Conservation (phyloP, 2,797 vertebrate species). For the Aldrovandia affinis region DNA sequence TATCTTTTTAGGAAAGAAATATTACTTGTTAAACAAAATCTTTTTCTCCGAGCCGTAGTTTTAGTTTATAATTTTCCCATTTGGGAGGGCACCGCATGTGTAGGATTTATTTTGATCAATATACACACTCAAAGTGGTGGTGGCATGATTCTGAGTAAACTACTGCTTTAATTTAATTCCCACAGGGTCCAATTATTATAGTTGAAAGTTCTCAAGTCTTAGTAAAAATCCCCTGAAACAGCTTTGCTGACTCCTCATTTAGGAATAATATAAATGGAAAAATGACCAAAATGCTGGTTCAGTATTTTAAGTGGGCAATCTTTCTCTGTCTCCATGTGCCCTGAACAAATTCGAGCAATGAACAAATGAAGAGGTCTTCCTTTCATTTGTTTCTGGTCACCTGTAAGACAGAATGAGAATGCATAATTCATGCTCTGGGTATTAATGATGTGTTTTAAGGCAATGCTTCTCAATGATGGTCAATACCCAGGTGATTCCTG, state of each 20-base stretch:
- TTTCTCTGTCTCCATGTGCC: background rate
- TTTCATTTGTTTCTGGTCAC: background rate
- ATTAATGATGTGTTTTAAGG: background rate
- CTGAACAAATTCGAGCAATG: too few species aligned
- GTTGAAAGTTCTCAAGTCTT: constrained; percentile 32
- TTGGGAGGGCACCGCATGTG: too few species aligned
- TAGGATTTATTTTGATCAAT: too few species aligned
- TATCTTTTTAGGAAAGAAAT: too few species aligned
- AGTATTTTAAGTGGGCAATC: background rate
- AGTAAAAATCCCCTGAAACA: constrained; percentile 35
- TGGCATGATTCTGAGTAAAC: too few species aligned
- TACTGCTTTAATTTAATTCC: constrained; percentile 27
- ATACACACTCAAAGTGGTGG: too few species aligned
- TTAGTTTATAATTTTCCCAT: too few species aligned
- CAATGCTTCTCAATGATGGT: background rate
- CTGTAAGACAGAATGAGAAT: background rate
- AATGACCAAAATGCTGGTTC: background rate
- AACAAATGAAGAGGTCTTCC: background rate
- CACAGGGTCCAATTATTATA: constrained; percentile 47
- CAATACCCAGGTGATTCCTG: background rate
- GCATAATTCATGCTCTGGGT: background rate
- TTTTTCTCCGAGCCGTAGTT: too few species aligned
- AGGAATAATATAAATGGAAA: background rate
- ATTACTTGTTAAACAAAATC: too few species aligned
- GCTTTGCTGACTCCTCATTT: background rate